Conservation (phyloP, 1,140 invertebrate species). For the Procambarus virginalis region DNA sequence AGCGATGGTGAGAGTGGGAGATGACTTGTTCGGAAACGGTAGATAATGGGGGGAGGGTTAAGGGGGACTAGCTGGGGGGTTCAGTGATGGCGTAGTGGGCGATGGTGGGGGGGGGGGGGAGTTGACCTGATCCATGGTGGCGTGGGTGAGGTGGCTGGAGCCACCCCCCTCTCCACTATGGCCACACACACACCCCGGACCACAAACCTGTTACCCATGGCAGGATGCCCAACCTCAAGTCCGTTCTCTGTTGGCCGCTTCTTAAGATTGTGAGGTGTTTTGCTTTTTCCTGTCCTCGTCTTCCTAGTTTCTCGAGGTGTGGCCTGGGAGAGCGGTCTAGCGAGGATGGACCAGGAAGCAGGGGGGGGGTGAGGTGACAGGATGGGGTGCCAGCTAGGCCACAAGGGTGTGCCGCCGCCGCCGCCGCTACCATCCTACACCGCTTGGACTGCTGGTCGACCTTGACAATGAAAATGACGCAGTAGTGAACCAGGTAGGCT, state of each 20-base stretch:
- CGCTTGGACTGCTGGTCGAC: slow-evolving; percentile 2
- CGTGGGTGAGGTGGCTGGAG: neutral
- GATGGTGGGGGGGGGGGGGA: neutral
- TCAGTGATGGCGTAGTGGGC: no score
- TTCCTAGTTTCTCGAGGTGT: neutral
- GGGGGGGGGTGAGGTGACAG: neutral
- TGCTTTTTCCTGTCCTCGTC: no score
- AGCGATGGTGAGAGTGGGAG: neutral
- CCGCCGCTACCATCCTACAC: neutral
- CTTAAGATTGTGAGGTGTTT: neutral
- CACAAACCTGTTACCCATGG: slow-evolving; percentile 52
- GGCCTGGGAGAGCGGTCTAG: neutral
- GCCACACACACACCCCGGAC: neutral
- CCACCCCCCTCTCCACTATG: neutral
- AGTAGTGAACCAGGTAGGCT: slow-evolving; percentile 13
- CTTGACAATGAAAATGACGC: slow-evolving; percentile 63
- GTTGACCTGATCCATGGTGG: neutral
- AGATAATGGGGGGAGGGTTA: no score
- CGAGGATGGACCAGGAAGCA: no score
- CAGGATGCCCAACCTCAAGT: slow-evolving; percentile 39
- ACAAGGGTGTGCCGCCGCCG: no score
- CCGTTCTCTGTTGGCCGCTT: slow-evolving; percentile 32
- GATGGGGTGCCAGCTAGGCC: no score
- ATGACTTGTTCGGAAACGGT: no score
- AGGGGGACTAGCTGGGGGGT: no score